Evolutionary conservation across 2,113 vertebrate species (phyloP), one percentile per base, ranked within the genome.

Genomic region (Rynchops niger): DNA sequence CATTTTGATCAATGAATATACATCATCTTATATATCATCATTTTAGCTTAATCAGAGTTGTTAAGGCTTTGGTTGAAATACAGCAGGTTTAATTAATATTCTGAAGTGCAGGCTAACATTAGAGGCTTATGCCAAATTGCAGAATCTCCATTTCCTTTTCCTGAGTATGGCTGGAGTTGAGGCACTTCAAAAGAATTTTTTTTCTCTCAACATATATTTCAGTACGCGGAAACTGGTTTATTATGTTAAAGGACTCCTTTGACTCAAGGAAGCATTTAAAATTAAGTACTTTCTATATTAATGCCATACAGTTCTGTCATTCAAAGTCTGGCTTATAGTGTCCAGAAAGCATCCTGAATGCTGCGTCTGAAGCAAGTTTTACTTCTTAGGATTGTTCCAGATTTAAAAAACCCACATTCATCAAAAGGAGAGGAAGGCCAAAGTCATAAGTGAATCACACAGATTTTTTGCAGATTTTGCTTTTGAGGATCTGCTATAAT

Each of bases 401-500:
- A 85, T 55, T 95, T 87, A 50, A 45, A 73, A 92, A 47, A 29
- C 1, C 12, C 9, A 43, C 47, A 30, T 83, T 77, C 32, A 83
- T 69, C 38, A 77, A 67, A 87, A 95, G 53, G 52, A 72, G 50
- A 84, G n/a, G 82, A 86, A 93, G 85, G 38, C 25, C 32, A 61
- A 59, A 91, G 65, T 53, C 2, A 0, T n/a, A 55, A 88, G 12
- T 73, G 66, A 88, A 58, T 88, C 50, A 32, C 40, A 74, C 25
- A 36, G 23, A 32, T 45, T 76, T 78, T 58, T 66, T 32, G 79
- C 15, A 27, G 32, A 76, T 90, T 93, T 82, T 45, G 29, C 73
- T 88, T 91, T 94, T 90, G 56, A 96, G 65, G 61, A 65, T 93
- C 77, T 80, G 66, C 52, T 84, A 71, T 65, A 87, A 66, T 61